Evolutionary conservation across 2,797 vertebrate genomes (phyloP).

Genomic region (Rhinichthys osculus): DNA sequence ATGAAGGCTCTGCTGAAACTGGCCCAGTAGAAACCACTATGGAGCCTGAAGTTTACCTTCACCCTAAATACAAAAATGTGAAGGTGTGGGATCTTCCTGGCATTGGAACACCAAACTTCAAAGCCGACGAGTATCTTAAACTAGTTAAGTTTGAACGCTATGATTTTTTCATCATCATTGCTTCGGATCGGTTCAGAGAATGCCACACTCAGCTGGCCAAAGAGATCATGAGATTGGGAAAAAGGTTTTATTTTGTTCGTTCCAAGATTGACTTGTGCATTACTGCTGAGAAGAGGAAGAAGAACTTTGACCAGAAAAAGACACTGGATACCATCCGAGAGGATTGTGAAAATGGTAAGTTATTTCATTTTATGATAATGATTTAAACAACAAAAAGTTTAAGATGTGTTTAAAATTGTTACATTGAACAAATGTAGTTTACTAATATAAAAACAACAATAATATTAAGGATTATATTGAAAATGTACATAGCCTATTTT

Average conservation of each 20-base stretch:
- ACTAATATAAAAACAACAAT: too few species aligned
- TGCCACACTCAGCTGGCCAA: conserved; percentile 70
- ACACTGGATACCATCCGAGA: conserved; percentile 65
- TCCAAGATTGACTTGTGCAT: conserved; percentile 75
- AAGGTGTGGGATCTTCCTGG: conserved; percentile 81
- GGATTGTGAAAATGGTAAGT: conserved; percentile 62
- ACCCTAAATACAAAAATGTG: conserved; percentile 72
- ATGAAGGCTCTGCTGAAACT: conserved; percentile 55
- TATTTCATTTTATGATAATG: background rate
- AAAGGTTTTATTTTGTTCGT: conserved; percentile 78
- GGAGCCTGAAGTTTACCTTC: conserved; percentile 59
- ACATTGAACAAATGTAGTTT: too few species aligned
- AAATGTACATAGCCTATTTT: too few species aligned
- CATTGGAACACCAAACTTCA: conserved; percentile 72
- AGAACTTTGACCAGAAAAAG: conserved; percentile 56
- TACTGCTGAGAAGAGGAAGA: conserved; percentile 66
- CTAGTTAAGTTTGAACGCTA: conserved; percentile 72
- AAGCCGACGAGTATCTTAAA: conserved; percentile 73
- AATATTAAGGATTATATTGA: too few species aligned
- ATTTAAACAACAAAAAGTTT: background rate
- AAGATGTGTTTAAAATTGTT: too few species aligned
- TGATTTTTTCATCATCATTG: conserved; percentile 77
- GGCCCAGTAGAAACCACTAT: conserved; percentile 60
- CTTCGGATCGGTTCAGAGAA: conserved; percentile 68
- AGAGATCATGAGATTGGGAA: conserved; percentile 71